Evolutionary conservation across 2,113 vertebrate species (phyloP), one percentile per base, ranked within the genome.

Genomic region (Varanus komodoensis): DNA sequence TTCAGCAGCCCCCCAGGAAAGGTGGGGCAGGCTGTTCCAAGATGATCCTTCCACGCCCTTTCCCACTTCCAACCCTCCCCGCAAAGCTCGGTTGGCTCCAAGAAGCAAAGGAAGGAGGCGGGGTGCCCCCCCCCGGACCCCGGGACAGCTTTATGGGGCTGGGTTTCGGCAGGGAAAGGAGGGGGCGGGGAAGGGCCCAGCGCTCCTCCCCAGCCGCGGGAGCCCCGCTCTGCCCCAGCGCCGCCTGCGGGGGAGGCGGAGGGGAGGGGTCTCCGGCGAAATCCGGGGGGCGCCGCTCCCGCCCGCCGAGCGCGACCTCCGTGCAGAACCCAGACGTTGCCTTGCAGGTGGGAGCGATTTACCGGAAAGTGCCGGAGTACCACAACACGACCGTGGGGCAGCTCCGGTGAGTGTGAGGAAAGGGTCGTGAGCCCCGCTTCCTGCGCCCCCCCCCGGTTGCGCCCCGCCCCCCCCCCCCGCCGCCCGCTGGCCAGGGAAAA

Each of bases 341-440:
- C 82, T 96, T 96, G 52, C 93, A 96, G 96, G 92, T 96, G 87
- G 1, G 32, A 5, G 0, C 0, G 6, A 1, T 94, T 87, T 96
- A 95, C 4, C 0, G 15, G 2, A 11, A 4, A 0, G 19, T 95
- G 19, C 1, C 8, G 0, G 90, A 50, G 0, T 95, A 94, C 91
- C 9, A 32, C 61, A 89, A 80, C 5, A 90, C 96, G 86, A 0
- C 73, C 88, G 86, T 96, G 69, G 44, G 61, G 23, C 1, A 3
- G 0, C 52, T 96, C 77, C 93, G 21, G 95, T 96, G 94, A 87
- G 95, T 74, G 0, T 7, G 0, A 0, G 15, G 7, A 32, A 12
- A 2, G 25, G 19, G 38, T 44, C 38, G 38, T 3, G 38, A 44
- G 38, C 38, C 38, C 38, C 38, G 57, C 57, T 61, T 11, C 12